Evolutionary conservation across 2,113 vertebrate genomes (phyloP).

Genomic region (Collichthys lucidus): DNA sequence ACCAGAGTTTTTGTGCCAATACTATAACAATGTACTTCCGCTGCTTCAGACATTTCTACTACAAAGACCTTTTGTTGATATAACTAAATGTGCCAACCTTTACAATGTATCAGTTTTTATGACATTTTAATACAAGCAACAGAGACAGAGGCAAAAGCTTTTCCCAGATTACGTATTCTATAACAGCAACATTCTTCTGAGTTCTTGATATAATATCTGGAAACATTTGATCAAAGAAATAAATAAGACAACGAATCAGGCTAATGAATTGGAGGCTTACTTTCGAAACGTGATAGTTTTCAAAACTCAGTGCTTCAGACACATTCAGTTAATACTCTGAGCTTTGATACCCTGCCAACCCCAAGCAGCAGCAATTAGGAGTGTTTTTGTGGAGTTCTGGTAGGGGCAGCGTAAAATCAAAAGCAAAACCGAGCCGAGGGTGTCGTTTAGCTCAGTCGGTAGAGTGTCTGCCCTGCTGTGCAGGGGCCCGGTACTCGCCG

Average conservation of each 20-base stretch:
- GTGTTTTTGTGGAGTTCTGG: neutral
- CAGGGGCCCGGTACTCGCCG: too few relatives aligned
- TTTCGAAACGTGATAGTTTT: neutral
- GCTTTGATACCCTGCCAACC: neutral
- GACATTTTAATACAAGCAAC: neutral
- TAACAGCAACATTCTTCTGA: neutral
- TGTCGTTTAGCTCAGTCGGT: too few relatives aligned
- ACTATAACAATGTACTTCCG: neutral
- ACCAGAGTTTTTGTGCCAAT: neutral
- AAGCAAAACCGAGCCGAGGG: neutral
- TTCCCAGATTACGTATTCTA: neutral
- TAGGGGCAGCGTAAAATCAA: neutral
- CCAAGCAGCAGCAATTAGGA: slow-evolving; percentile 21
- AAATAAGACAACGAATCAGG: neutral
- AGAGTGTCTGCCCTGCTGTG: too few relatives aligned
- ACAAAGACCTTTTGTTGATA: slow-evolving; percentile 13
- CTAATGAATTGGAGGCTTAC: neutral
- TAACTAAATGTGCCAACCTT: neutral
- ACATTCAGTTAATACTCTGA: neutral
- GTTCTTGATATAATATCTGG: too few relatives aligned
- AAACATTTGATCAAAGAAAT: neutral
- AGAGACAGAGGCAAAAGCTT: neutral
- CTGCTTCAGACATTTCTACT: neutral
- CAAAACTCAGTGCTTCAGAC: too few relatives aligned
- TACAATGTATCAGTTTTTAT: slow-evolving; percentile 15